Evolutionary conservation across 2,113 vertebrate genomes (phyloP).

Genomic region (Charina bottae): DNA sequence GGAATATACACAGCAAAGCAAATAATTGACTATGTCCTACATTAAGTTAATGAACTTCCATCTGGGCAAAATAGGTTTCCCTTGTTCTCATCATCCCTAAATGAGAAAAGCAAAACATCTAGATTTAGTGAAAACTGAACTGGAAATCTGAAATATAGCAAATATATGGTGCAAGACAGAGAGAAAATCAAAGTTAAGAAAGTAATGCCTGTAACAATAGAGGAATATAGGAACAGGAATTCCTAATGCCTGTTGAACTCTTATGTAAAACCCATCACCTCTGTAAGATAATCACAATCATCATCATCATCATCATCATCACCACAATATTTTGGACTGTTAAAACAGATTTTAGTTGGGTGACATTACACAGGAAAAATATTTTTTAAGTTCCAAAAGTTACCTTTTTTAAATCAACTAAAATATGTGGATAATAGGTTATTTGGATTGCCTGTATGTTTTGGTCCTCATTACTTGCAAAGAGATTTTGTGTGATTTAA

Average conservation of each 20-base stretch:
- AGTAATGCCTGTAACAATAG: not conserved
- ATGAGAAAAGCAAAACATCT: not conserved
- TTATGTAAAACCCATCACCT: slow-evolving; percentile 23
- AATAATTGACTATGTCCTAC: not conserved
- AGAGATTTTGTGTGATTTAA: slow-evolving; percentile 74
- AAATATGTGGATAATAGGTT: slow-evolving; percentile 77
- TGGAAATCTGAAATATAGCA: not conserved
- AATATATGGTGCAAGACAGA: slow-evolving; percentile 17
- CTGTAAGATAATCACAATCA: slow-evolving; percentile 48
- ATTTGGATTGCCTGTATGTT: slow-evolving; percentile 76
- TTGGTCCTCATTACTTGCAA: slow-evolving; percentile 72
- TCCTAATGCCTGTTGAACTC: slow-evolving; percentile 15
- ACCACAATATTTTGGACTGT: slow-evolving; percentile 41
- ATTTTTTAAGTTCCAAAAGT: slow-evolving; percentile 60
- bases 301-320: not conserved
- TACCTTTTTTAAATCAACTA: slow-evolving; percentile 71
- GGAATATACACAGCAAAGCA: not conserved
- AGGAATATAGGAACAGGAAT: slow-evolving; percentile 1
- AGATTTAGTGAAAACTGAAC: not conserved
- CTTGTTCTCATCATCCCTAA: not conserved
- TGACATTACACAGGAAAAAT: slow-evolving; percentile 49
- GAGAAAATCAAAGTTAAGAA: slow-evolving; percentile 36
- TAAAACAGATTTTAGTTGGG: slow-evolving; percentile 55
- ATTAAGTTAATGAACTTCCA: not conserved
- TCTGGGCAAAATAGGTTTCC: not conserved